Percentiles rank a stretch among this genome's conserved stretches.
Evolutionary conservation across 2,113 vertebrate genomes (phyloP).

Genomic region (Myxocyprinus asiaticus): DNA sequence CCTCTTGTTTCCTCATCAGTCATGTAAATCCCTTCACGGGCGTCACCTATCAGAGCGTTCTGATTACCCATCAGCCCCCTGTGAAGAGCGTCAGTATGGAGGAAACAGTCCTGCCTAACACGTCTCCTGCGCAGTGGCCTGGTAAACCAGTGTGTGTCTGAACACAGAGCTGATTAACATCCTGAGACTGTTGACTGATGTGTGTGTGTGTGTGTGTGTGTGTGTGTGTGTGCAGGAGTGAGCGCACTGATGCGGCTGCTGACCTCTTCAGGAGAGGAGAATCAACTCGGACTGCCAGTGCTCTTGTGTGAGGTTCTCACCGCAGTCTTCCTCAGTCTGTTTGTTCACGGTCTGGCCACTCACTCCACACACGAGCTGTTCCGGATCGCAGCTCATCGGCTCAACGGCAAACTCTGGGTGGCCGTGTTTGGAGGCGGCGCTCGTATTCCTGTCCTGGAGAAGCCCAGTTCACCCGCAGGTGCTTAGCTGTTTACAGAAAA

Average conservation of each 20-base stretch:
- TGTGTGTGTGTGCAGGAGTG: conserved; percentile 74
- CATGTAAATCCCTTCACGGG: conserved; percentile 94
- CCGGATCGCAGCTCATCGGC: conserved; percentile 90
- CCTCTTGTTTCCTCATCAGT: conserved; percentile 66
- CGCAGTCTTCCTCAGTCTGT: conserved; percentile 92
- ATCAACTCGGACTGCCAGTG: conserved; percentile 86
- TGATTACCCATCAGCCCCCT: conserved; percentile 83
- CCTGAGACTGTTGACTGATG: no score
- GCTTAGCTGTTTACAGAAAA: background rate
- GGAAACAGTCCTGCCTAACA: conserved; percentile 88
- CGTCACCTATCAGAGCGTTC: conserved; percentile 89
- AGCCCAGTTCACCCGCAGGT: conserved; percentile 77
- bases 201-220: no score
- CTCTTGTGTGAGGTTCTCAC: conserved; percentile 95
- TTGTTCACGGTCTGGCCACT: conserved; percentile 93
- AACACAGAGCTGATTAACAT: background rate
- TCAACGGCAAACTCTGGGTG: conserved; percentile 92
- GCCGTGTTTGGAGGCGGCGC: conserved; percentile 92
- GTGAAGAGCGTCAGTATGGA: conserved; percentile 82
- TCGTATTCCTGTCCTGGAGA: conserved; percentile 69
- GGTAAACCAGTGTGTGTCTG: conserved; percentile 72
- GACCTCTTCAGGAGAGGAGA: conserved; percentile 90
- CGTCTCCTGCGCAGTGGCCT: conserved; percentile 94
- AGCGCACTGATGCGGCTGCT: conserved; percentile 79
- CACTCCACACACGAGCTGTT: conserved; percentile 94